Conservation (phyloP, 2,113 vertebrate species). For the Dasyurus viverrinus region DNA sequence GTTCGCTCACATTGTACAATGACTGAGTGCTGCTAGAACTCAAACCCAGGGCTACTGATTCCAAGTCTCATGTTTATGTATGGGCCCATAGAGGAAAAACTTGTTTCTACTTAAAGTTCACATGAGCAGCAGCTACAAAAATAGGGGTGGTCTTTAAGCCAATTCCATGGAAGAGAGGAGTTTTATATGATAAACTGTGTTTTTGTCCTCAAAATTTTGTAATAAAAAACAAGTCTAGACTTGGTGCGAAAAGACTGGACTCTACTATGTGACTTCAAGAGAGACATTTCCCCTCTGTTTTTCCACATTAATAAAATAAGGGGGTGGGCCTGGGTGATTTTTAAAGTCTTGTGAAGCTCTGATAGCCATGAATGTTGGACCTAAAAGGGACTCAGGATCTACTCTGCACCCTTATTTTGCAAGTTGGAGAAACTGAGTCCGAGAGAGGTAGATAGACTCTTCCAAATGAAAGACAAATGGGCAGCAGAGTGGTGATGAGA, state of each 20-base stretch:
- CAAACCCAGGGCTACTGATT: background rate
- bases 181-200: background rate
- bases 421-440: background rate
- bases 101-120: background rate
- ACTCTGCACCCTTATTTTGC: background rate
- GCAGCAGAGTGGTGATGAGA: fast-evolving
- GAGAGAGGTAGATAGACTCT: fast-evolving
- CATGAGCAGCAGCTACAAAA: background rate
- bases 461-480: background rate
- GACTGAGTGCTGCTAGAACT: background rate
- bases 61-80: background rate
- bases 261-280: background rate
- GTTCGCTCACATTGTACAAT: background rate
- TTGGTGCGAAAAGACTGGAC: background rate
- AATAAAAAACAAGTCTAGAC: background rate
- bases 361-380: background rate
- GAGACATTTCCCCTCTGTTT: background rate
- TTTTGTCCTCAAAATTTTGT: background rate
- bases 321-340: background rate
- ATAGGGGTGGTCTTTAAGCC: background rate
- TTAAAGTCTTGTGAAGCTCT: background rate
- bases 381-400: background rate
- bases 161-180: background rate
- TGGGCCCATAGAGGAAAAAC: background rate
- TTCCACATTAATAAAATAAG: background rate